A percentile compares a stretch with the other conserved stretches of the same genome.
Conservation (phyloP, 2,888 invertebrate species). For the Amblyteles armatorius region DNA sequence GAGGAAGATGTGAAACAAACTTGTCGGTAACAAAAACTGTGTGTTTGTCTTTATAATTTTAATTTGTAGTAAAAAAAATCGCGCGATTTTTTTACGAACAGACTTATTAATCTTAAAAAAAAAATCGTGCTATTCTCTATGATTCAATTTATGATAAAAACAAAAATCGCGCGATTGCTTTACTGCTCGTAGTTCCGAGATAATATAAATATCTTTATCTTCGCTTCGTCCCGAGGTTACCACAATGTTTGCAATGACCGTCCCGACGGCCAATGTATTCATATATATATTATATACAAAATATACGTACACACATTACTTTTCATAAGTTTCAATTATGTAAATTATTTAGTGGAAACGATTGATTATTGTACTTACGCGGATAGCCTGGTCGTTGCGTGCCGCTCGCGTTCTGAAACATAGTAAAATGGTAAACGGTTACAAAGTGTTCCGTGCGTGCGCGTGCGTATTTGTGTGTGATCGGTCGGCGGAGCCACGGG, state of each 20-base stretch:
- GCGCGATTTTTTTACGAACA: no score
- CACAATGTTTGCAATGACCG: no score
- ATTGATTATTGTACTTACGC: conserved; percentile 84
- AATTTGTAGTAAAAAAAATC: no score
- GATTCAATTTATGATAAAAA: no score
- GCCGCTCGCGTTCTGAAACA: conserved; percentile 86
- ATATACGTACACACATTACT: neutral
- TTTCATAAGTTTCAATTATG: neutral
- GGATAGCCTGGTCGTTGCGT: conserved; percentile 83
- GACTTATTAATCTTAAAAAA: no score
- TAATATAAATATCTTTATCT: neutral
- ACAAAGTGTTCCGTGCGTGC: conserved; percentile 53
- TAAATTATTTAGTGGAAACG: conserved; percentile 9
- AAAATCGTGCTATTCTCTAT: no score
- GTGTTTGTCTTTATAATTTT: no score
- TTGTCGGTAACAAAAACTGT: neutral
- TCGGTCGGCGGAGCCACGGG: conserved; percentile 15
- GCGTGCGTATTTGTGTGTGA: neutral
- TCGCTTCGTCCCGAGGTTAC: no score
- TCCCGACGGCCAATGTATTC: no score
- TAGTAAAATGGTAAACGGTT: conserved; percentile 75
- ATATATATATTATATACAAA: no score
- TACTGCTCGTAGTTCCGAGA: neutral
- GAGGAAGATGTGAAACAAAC: neutral
- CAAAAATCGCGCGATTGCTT: no score